Percentiles rank a stretch among this genome's conserved stretches.
These are phyloP conservation scores for Caenorhabditis becei DNA, from an alignment of 2,888 invertebrate genomes.

Conservation along the genomic window DNA sequence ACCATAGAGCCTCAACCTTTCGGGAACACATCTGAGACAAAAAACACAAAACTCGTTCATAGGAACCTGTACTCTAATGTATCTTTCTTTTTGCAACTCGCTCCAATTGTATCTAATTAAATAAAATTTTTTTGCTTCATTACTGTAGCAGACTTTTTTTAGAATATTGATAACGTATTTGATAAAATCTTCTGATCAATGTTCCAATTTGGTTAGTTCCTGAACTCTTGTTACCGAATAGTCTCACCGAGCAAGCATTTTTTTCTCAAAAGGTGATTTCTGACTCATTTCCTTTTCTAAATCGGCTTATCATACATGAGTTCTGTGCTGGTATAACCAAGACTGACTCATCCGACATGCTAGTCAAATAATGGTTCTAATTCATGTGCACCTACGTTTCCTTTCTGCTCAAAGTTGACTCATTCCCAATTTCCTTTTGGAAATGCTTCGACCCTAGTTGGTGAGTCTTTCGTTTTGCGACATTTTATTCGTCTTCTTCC, in stretches of 20 bases:
- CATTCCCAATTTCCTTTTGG: background rate
- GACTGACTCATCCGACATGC: constrained; percentile 11
- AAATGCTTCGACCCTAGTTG: background rate
- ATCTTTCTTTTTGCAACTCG: too few relatives aligned
- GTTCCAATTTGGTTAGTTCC: too few relatives aligned
- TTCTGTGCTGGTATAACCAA: background rate
- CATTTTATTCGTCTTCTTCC: background rate
- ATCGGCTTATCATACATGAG: background rate
- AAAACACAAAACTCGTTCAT: too few relatives aligned
- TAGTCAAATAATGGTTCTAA: constrained; percentile 22
- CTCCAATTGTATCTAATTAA: too few relatives aligned
- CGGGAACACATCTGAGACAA: too few relatives aligned
- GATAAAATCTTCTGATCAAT: too few relatives aligned
- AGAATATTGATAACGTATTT: too few relatives aligned
- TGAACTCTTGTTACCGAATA: too few relatives aligned
- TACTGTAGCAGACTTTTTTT: too few relatives aligned
- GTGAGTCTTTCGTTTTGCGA: background rate
- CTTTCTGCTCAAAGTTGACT: background rate
- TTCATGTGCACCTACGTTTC: constrained; percentile 10
- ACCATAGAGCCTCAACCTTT: too few relatives aligned
- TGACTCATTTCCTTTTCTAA: background rate
- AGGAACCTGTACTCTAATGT: too few relatives aligned
- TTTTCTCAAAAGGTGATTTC: background rate
- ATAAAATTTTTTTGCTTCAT: too few relatives aligned
- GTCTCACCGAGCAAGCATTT: background rate